Evolutionary conservation across 2,888 invertebrate species (phyloP), one percentile per base, ranked within the genome.

Genomic region (Drosophila niveifrons): DNA sequence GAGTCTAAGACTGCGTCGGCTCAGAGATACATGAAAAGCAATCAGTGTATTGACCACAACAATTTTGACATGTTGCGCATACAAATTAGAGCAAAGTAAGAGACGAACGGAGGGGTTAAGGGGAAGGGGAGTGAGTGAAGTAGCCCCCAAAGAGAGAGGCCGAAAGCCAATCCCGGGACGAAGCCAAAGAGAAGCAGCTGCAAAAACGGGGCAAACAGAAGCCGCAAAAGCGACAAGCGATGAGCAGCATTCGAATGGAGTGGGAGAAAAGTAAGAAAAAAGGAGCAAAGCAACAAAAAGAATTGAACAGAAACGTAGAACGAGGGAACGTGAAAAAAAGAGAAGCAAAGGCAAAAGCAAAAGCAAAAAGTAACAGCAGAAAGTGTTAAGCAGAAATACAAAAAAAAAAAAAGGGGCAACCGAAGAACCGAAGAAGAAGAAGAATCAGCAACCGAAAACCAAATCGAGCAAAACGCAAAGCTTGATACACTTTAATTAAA

Each of bases 61-160:
- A 88, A 88, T 86, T 90, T 90, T 86, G 89, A 90, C 86, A 86
- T 90, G 86, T 76, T 86, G 87, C 89, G 86, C 86, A 86, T 86
- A 90, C 89, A 86, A 86, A 86, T 86, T 90, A 86, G 89, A 75
- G 66, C 75, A n/a, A n/a, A n/a, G n/a, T n/a, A n/a, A n/a, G n/a
- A 71, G 75, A 18, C 65, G 28, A 46, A 39, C 41, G 58, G 41
- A 46, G 15, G 17, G 13, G 15, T 6, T 1, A n/a, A 13, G 18
- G 13, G 8, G 36, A 2, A 9, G 0, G 17, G 2, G 11, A 15
- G 29, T 28, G 39, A 39, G 36, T 39, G 34, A 57, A 62, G 68
- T 47, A 75, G 69, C 43, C 71, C 57, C 58, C 13, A 59, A 52
- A 59, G 52, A 50, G 52, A 50, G 50, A 8, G 57, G 18, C 65